A percentile compares a stretch with the other conserved stretches of the same genome.
Evolutionary conservation across 2,888 invertebrate genomes (phyloP).

Genomic region (Hyppa rectilinea): DNA sequence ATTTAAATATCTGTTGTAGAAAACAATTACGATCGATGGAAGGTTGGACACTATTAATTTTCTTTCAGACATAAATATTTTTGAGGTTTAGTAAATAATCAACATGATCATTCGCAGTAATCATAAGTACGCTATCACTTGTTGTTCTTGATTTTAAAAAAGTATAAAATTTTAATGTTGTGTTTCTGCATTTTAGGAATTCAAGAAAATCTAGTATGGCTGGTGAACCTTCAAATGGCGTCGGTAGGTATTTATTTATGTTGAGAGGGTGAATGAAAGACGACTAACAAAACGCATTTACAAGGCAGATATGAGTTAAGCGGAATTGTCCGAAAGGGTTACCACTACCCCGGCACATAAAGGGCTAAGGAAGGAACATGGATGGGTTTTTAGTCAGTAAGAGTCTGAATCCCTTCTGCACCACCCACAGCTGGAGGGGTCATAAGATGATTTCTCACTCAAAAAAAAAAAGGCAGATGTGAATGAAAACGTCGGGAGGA

Average conservation of each 20-base stretch:
- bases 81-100: background rate
- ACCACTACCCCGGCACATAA: too few relatives aligned
- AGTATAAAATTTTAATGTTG: background rate
- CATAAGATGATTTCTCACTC: too few relatives aligned
- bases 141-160: background rate
- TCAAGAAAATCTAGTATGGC: constrained; percentile 21
- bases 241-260: constrained; percentile 52
- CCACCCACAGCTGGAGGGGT: too few relatives aligned
- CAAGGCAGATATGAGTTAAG: too few relatives aligned
- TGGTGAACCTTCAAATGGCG: constrained; percentile 9
- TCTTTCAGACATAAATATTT: background rate
- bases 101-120: background rate
- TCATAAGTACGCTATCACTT: background rate
- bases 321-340: too few relatives aligned
- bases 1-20: background rate
- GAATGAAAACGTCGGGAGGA: too few relatives aligned
- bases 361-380: too few relatives aligned
- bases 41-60: background rate
- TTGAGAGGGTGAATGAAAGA: too few relatives aligned
- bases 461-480: too few relatives aligned
- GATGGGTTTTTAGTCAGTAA: too few relatives aligned
- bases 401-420: too few relatives aligned
- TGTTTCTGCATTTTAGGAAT: constrained; percentile 40
- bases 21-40: background rate
- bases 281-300: too few relatives aligned